Evolutionary conservation across 2,888 invertebrate genomes (phyloP), one percentile per base, ranked within the genome.

Genomic region (Euzetes globulus): DNA sequence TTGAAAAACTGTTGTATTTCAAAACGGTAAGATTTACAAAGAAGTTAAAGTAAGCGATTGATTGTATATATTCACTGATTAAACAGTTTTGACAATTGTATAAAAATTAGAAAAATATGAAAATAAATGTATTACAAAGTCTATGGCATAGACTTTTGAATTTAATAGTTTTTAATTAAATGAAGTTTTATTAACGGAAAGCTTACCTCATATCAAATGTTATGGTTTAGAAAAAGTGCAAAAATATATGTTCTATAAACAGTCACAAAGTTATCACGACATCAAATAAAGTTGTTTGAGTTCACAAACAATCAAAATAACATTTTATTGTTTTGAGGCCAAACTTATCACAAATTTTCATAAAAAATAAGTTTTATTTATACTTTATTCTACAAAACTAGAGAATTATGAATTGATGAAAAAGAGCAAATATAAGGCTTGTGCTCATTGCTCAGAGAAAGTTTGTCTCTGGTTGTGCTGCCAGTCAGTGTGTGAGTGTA

Each of bases 261-360:
- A 33, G 37, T n/a, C n/a, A 37, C n/a, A 65, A 25, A 65, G 19
- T 33, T 65, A 65, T 65, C 65, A 65, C 63, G 17, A 63, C 65
- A 65, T 65, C 11, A 58, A 65, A 65, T 65, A 2, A 60, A 65
- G 37, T 65, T 65, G 17, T 33, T 27, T 65, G 33, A n/a, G 5
- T 9, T 27, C 3, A 17, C 27, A 60, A 60, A 60, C 60, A 33
- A 11, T 65, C 37, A 19, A 37, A 37, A 37, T 37, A 19, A 25
- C 11, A 11, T 13, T 29, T 58, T 25, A 5, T 19, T 19, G 15
- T 33, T 27, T 65, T 60, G 60, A 65, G 65, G 65, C 65, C 33
- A 65, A 37, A 65, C n/a, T 65, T 65, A 58, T 58, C 58, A 58
- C 58, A 58, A 19, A 33, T 17, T 33, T n/a, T 37, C 5, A 17